Conservation (phyloP, 2,113 vertebrate genomes). For the Mystacornis crossleyi region DNA sequence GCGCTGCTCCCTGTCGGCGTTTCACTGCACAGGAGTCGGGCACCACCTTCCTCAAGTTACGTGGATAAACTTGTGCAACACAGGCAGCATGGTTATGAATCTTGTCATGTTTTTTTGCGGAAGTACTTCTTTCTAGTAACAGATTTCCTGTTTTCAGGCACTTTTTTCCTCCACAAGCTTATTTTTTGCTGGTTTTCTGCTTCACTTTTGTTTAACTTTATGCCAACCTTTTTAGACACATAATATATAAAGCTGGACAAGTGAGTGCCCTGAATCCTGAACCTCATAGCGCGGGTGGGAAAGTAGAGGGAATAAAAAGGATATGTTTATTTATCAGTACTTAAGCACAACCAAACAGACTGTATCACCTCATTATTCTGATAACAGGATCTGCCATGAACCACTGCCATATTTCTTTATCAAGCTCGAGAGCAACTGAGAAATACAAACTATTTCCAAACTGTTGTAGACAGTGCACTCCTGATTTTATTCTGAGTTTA, state of each 20-base stretch:
- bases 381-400: neutral
- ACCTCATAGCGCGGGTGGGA: neutral
- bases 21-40: neutral
- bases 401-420: neutral
- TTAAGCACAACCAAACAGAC: neutral
- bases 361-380: neutral
- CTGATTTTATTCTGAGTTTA: neutral
- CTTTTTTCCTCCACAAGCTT: neutral
- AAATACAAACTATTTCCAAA: neutral
- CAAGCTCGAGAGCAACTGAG: neutral
- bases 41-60: neutral
- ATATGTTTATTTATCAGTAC: neutral
- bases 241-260: neutral
- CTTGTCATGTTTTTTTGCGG: neutral
- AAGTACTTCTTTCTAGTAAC: constrained; percentile 31
- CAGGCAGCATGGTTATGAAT: neutral
- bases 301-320: neutral
- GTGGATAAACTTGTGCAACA: neutral
- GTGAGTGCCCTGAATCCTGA: neutral
- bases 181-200: constrained; percentile 1
- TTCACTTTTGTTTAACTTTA: neutral
- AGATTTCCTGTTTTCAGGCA: constrained; percentile 29
- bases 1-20: neutral
- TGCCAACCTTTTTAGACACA: neutral
- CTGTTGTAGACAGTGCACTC: neutral